These are phyloP conservation scores for Scaptomyza cyrtandrae DNA, from an alignment of 2,888 invertebrate genomes.

Conservation along the genomic window DNA sequence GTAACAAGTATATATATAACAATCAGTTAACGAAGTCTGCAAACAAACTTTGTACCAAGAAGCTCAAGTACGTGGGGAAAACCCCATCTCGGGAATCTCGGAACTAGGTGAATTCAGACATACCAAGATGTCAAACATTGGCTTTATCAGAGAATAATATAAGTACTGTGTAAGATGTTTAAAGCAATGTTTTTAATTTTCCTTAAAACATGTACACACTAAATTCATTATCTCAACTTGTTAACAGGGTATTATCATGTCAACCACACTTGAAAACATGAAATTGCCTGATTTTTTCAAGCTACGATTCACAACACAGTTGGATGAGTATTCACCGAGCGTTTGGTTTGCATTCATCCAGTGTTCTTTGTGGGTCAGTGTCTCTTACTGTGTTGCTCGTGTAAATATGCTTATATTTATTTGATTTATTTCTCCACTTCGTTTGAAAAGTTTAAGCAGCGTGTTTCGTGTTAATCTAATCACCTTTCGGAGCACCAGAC, in stretches of 20 bases:
- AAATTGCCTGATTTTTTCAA: slow-evolving; percentile 28
- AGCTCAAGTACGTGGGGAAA: neutral
- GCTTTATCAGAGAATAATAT: too few relatives aligned
- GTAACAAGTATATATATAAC: neutral
- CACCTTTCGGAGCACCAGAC: slow-evolving; percentile 7
- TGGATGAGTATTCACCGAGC: slow-evolving; percentile 33
- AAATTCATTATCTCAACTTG: neutral
- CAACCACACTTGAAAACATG: neutral
- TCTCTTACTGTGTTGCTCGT: slow-evolving; percentile 2
- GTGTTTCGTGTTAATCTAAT: slow-evolving; percentile 49
- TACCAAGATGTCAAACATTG: too few relatives aligned
- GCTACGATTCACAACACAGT: slow-evolving; percentile 49
- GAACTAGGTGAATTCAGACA: neutral
- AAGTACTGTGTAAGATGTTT: too few relatives aligned
- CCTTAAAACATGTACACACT: too few relatives aligned
- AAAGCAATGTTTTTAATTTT: too few relatives aligned
- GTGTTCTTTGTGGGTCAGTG: slow-evolving; percentile 22
- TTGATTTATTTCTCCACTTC: slow-evolving; percentile 17
- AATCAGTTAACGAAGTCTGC: neutral
- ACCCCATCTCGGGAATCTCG: neutral
- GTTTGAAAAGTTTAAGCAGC: slow-evolving; percentile 24
- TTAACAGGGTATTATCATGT: slow-evolving; percentile 13
- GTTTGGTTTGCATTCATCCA: slow-evolving; percentile 29
- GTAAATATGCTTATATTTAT: neutral
- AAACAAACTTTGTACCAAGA: neutral